Base-by-base conservation (phyloP, 2,888 invertebrate species). In the Idaea dimidiata region DNA sequence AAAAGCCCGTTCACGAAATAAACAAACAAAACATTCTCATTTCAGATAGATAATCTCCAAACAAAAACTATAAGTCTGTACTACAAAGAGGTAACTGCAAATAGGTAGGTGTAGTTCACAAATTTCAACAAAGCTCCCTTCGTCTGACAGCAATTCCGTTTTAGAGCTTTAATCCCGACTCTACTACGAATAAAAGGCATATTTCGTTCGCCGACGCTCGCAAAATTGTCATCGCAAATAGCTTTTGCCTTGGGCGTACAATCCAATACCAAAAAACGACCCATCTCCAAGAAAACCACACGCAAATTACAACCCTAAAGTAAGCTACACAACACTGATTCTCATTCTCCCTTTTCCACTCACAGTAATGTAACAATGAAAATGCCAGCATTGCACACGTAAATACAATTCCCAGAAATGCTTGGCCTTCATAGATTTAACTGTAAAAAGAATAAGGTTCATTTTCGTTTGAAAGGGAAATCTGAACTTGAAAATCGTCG, bases 181-280 rank as follows among this genome's bases (percentile, higher is more conserved):
- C 87, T 80, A 83, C 79, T 86, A 81, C 88, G 91, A 88, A 92
- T 92, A 92, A 92, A 92, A 91, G 91, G 90, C 91, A 92, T 91
- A 91, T 91, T 92, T 91, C 91, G 90, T 89, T 87, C 89, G 81
- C 85, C 88, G 86, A 84, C 87, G 88, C 87, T 89, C 86, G 87
- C 89, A 83, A 91, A 92, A 92, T 92, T 91, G 92, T 92, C 92
- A 91, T 91, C 91, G 88, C 91, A 91, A 92, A 92, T 92, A 91
- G 92, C 89, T 91, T 90, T 90, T 72, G 89, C 92, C 90, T 71
- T 68, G 67, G 85, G 92, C 90, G 67, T 74, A 64, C 68, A 74
- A 69, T 64, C 59, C 24, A 68, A 58, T 71, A 67, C 53, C 66
- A 62, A 10, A 67, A 73, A 81, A 81, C 79, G 76, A 68, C 76